These are phyloP conservation scores for Columba livia DNA, from an alignment of 2,113 vertebrate species.

Conservation along the genomic window DNA sequence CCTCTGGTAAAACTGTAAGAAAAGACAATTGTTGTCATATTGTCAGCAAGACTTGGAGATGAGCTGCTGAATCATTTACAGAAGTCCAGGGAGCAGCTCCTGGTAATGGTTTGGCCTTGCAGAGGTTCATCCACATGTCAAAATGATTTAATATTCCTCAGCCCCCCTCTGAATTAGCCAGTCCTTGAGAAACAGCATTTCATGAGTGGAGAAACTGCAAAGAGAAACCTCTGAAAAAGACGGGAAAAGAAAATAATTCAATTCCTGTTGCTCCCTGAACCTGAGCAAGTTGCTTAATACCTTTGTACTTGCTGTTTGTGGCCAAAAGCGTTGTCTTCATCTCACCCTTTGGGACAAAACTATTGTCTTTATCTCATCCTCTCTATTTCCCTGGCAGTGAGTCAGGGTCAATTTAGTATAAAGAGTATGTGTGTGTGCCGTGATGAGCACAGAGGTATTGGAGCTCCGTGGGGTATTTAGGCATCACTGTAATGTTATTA, in stretches of 20 bases:
- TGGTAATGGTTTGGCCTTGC: neutral
- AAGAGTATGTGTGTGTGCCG: neutral
- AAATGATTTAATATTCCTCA: neutral
- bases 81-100: neutral
- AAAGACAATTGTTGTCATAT: neutral
- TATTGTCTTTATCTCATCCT: no score
- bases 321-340: neutral
- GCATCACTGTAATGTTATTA: neutral
- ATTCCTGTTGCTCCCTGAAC: neutral
- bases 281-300: neutral
- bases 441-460: neutral
- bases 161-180: neutral
- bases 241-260: neutral
- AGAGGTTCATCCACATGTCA: neutral
- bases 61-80: neutral
- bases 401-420: no score
- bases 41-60: neutral
- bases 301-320: neutral
- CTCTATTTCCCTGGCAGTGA: neutral
- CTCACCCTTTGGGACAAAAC: neutral
- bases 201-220: rapidly evolving
- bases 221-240: neutral
- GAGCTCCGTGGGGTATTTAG: neutral
- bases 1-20: neutral
- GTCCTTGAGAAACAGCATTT: neutral